A percentile compares a stretch with the other conserved stretches of the same genome.
Evolutionary conservation across 2,888 invertebrate genomes (phyloP).

Genomic region (Prenolepis imparis): DNA sequence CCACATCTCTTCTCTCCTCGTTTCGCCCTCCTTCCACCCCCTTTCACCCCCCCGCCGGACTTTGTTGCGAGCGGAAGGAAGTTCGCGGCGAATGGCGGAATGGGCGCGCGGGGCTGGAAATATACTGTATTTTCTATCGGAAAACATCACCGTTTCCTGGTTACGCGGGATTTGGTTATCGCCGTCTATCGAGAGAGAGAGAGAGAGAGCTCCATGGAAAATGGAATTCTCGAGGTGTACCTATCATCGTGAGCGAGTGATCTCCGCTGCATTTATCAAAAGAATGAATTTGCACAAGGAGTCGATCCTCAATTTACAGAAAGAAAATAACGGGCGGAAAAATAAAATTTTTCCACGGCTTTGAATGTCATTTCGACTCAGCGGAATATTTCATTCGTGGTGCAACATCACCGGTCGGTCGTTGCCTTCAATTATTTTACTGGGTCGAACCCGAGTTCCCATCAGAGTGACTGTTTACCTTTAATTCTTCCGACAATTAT

Average conservation of each 20-base stretch:
- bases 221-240: slow-evolving; percentile 37
- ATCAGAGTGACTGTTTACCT: not conserved
- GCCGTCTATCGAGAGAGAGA: slow-evolving; percentile 36
- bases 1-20: slow-evolving; percentile 12
- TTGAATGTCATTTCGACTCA: slow-evolving; percentile 42
- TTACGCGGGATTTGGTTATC: slow-evolving; percentile 54
- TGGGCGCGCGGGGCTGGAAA: not conserved
- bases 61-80: slow-evolving; percentile 1
- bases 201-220: not conserved
- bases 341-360: slow-evolving; percentile 46
- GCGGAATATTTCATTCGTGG: not conserved
- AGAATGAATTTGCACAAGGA: slow-evolving; percentile 57
- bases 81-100: not conserved
- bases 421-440: slow-evolving; percentile 1
- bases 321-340: slow-evolving; percentile 19
- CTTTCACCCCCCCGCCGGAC: slow-evolving; percentile 5
- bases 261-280: slow-evolving; percentile 53
- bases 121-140: slow-evolving; percentile 47
- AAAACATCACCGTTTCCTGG: slow-evolving; percentile 49
- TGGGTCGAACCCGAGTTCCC: not conserved
- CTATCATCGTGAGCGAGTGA: not conserved
- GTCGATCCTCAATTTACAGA: slow-evolving; percentile 45
- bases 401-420: not conserved
- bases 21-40: too few relatives aligned
- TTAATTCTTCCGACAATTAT: not conserved